phyloP scores from a whole-genome alignment of 2,888 invertebrate species.

The Dynastes grantii region DNA sequence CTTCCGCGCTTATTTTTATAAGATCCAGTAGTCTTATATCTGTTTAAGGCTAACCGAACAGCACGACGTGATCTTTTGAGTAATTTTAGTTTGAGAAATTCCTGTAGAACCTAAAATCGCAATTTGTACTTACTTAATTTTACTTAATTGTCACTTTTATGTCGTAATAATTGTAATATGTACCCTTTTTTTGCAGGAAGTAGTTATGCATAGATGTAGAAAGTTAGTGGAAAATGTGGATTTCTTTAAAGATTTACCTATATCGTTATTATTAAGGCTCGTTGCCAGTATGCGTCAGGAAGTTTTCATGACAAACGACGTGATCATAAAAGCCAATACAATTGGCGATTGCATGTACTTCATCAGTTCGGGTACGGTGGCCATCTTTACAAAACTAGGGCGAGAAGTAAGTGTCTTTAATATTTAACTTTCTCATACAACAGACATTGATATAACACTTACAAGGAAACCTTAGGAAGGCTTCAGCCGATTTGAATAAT shows the following conservation, averaged over 20 bases:
- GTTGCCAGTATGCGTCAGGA: constrained; percentile 63
- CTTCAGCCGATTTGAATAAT: no score
- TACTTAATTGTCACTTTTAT: no score
- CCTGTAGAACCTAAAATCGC: no score
- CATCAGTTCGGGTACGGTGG: constrained; percentile 69
- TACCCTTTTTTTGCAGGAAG: constrained; percentile 16
- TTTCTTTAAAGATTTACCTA: constrained; percentile 67
- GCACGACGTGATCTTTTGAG: no score
- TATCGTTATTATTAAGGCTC: constrained; percentile 62
- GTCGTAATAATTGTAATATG: no score
- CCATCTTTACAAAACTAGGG: constrained; percentile 67
- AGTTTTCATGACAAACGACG: constrained; percentile 68
- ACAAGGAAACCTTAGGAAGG: no score
- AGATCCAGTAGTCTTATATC: no score
- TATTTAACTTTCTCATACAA: neutral
- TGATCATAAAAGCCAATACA: constrained; percentile 66
- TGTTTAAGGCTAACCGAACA: no score
- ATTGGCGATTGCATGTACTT: constrained; percentile 68
- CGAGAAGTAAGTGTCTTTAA: constrained; percentile 59
- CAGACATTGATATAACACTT: neutral
- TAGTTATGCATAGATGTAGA: constrained; percentile 71
- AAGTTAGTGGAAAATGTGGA: constrained; percentile 66
- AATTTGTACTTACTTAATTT: no score
- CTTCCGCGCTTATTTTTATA: no score
- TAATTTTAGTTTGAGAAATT: no score